Conservation (phyloP, 2,888 invertebrate species). For the Malthinus seriepunctatus region DNA sequence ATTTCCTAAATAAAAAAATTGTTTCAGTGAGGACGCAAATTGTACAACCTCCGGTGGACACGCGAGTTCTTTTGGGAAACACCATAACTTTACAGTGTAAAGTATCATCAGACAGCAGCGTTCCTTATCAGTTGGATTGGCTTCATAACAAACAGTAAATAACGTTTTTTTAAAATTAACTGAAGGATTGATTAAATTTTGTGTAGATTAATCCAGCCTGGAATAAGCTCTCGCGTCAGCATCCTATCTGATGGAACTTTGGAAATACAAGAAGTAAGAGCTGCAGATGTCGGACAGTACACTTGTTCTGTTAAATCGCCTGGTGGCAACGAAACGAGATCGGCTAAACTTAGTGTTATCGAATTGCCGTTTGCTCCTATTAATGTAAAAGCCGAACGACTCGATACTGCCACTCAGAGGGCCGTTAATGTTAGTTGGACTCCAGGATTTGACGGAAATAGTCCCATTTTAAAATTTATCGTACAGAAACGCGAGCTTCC, state of each 20-base stretch:
- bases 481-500: slow-evolving; percentile 90
- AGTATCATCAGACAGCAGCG: slow-evolving; percentile 88
- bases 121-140: slow-evolving; percentile 86
- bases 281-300: slow-evolving; percentile 93
- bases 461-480: slow-evolving; percentile 89
- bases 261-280: slow-evolving; percentile 85
- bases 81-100: slow-evolving; percentile 93
- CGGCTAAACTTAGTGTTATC: slow-evolving; percentile 83
- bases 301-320: slow-evolving; percentile 87
- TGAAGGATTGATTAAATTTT: background rate
- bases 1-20: background rate
- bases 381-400: slow-evolving; percentile 75
- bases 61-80: slow-evolving; percentile 87
- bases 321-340: slow-evolving; percentile 91
- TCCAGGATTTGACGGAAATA: slow-evolving; percentile 96
- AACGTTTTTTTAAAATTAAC: slow-evolving; percentile 3
- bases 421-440: slow-evolving; percentile 94
- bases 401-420: slow-evolving; percentile 68
- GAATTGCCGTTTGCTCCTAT: slow-evolving; percentile 94
- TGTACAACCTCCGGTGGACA: slow-evolving; percentile 90
- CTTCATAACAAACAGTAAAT: slow-evolving; percentile 83
- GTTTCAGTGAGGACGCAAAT: slow-evolving; percentile 87
- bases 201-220: slow-evolving; percentile 61
- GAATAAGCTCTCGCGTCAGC: slow-evolving; percentile 70
- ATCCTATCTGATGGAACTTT: slow-evolving; percentile 82